phyloP scores from a whole-genome alignment of 2,797 vertebrate species.

The Ispidina lecontei region DNA sequence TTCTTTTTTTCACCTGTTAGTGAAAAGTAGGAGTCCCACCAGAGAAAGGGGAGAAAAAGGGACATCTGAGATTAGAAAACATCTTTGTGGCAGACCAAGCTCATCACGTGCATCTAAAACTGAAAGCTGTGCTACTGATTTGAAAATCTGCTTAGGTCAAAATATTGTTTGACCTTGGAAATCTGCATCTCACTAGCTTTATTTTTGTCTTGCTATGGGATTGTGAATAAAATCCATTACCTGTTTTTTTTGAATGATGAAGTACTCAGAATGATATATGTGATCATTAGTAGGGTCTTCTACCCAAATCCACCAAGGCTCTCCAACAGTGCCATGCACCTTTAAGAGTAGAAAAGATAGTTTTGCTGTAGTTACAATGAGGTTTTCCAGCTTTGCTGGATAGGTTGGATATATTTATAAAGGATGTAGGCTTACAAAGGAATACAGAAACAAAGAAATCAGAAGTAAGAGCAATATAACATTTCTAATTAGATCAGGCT shows the following conservation, averaged over 20 bases:
- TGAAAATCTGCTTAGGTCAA: background rate
- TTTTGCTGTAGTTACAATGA: background rate
- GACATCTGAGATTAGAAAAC: background rate
- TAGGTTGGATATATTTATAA: background rate
- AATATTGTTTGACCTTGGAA: background rate
- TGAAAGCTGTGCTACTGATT: background rate
- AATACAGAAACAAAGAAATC: background rate
- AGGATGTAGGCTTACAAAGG: background rate
- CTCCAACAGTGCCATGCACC: slow-evolving; percentile 93
- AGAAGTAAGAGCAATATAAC: background rate
- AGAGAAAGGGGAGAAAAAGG: background rate
- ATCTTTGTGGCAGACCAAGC: background rate
- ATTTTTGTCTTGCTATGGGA: background rate
- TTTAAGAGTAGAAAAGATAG: slow-evolving; percentile 52
- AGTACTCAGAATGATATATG: slow-evolving; percentile 98
- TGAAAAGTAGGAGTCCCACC: background rate
- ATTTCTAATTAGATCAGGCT: background rate
- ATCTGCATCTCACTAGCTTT: background rate
- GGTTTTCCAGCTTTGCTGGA: background rate
- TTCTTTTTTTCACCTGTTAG: background rate
- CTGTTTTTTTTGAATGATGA: slow-evolving; percentile 97
- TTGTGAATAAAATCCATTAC: slow-evolving; percentile 69
- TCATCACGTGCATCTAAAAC: background rate
- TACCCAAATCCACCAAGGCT: slow-evolving; percentile 99
- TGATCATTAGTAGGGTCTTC: slow-evolving; percentile 97